phyloP scores from a whole-genome alignment of 1,140 invertebrate genomes.

The Halyomorpha halys region DNA sequence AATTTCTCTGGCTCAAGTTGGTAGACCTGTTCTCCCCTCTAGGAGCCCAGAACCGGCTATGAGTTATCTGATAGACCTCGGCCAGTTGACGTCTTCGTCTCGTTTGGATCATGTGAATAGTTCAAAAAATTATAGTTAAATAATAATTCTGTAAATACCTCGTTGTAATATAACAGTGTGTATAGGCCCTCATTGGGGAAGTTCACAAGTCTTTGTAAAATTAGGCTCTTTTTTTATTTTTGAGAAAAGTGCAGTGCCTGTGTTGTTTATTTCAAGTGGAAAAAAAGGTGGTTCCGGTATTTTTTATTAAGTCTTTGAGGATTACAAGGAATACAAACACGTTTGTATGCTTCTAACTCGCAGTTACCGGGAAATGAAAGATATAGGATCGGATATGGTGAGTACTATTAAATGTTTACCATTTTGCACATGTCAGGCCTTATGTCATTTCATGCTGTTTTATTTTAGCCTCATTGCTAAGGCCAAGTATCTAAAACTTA shows the following conservation, averaged over 20 bases:
- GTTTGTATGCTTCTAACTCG: constrained; percentile 22
- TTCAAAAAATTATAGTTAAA: neutral
- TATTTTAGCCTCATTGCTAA: no score
- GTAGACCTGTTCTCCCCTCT: neutral
- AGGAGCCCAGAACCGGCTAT: neutral
- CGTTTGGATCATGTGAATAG: neutral
- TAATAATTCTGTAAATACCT: neutral
- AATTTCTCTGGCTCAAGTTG: neutral
- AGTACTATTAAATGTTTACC: neutral
- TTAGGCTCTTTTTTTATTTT: no score
- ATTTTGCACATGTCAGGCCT: no score
- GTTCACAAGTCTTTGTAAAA: no score
- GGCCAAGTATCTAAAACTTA: no score
- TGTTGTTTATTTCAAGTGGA: no score
- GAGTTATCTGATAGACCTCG: constrained; percentile 11
- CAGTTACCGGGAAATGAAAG: constrained; percentile 27
- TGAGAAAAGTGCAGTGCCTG: no score
- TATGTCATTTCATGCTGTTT: no score
- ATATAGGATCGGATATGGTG: constrained; percentile 27
- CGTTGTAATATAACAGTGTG: no score
- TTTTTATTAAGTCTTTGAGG: neutral
- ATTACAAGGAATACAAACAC: constrained; percentile 11
- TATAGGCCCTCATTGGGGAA: no score
- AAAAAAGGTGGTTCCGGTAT: no score
- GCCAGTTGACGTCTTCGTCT: constrained; percentile 9